phyloP scores from a whole-genome alignment of 1,140 invertebrate genomes.

The Mycetomoellerius zeteki region DNA sequence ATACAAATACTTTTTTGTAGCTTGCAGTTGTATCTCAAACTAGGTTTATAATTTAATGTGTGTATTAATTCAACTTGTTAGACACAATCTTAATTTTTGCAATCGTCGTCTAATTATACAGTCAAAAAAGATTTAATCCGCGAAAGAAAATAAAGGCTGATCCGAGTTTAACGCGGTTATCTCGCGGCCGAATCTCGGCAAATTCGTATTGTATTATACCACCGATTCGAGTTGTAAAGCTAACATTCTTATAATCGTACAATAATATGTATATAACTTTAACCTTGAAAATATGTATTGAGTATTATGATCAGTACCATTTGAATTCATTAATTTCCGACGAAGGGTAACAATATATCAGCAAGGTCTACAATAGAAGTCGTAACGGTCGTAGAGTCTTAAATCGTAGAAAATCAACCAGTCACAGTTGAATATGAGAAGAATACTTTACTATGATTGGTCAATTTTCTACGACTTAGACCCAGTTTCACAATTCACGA shows the following conservation, averaged over 20 bases:
- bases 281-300: background rate
- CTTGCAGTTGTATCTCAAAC: constrained; percentile 66
- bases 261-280: background rate
- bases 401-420: too few species aligned
- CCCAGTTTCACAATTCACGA: too few species aligned
- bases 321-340: too few species aligned
- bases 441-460: too few species aligned
- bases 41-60: constrained; percentile 18
- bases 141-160: background rate
- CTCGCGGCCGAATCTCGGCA: background rate
- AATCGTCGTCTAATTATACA: constrained; percentile 35
- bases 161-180: background rate
- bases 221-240: background rate
- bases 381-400: too few species aligned
- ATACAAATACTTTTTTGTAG: constrained; percentile 69
- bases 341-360: too few species aligned
- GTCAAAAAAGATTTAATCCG: background rate
- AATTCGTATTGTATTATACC: background rate
- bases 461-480: too few species aligned
- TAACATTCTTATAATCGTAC: background rate
- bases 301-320: background rate
- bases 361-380: too few species aligned
- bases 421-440: too few species aligned
- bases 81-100: constrained; percentile 62
- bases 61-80: constrained; percentile 61